Evolutionary conservation across 2,797 vertebrate genomes (phyloP).

Genomic region (Okamejei kenojei): DNA sequence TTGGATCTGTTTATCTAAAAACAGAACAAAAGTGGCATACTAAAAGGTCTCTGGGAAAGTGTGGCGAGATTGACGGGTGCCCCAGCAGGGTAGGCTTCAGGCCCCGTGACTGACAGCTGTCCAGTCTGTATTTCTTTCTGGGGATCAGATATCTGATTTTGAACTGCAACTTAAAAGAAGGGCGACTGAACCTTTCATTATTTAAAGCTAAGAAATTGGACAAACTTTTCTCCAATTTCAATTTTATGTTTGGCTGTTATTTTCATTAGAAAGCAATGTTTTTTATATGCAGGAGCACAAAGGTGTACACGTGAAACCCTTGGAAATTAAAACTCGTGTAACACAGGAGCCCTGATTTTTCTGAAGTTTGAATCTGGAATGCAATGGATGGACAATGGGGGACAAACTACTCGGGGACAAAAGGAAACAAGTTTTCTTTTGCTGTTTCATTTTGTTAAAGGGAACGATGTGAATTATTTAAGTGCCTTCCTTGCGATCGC

Average conservation of each 20-base stretch:
- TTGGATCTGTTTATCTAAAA: slow-evolving; percentile 98
- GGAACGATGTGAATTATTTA: background rate
- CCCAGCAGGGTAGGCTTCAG: slow-evolving; percentile 57
- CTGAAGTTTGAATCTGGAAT: background rate
- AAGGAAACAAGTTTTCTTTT: background rate
- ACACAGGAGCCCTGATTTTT: background rate
- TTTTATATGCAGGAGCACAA: background rate
- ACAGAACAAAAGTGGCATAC: slow-evolving; percentile 73
- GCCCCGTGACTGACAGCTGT: slow-evolving; percentile 82
- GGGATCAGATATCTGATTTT: background rate
- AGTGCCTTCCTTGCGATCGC: background rate
- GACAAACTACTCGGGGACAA: background rate
- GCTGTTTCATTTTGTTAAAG: background rate
- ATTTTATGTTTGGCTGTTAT: background rate
- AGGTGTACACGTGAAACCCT: background rate
- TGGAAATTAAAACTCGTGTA: background rate
- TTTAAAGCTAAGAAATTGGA: background rate
- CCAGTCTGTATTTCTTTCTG: slow-evolving; percentile 40
- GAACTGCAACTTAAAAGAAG: background rate
- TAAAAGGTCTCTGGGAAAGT: slow-evolving; percentile 78
- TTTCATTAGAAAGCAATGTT: background rate
- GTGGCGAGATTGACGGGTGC: slow-evolving; percentile 65
- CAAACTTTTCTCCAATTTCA: background rate
- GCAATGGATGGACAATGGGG: background rate
- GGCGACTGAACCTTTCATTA: background rate